Evolutionary conservation across 2,888 invertebrate genomes (phyloP), one percentile per base, ranked within the genome.

Genomic region (Epirrhoe tristata): DNA sequence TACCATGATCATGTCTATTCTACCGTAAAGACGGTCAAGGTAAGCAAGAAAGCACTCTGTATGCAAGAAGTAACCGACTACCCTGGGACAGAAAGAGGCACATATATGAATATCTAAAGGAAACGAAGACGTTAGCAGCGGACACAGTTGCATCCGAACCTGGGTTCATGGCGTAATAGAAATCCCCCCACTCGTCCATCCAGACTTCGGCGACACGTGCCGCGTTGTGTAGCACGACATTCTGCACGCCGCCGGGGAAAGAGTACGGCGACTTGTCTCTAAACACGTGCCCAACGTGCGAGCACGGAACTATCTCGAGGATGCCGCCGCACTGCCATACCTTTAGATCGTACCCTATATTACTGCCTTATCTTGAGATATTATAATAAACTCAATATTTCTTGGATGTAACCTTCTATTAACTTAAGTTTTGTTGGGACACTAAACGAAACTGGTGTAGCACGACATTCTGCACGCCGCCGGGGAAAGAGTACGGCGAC

Each of bases 171-270:
- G 98, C 98, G 96, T 98, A 98, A 96, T 98, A 99, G 96, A 99
- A 99, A 94, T 98, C 98, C 93, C 98, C 97, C 98, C 99, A 99
- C 93, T 99, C 98, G 96, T 99, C 99, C 97, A 99, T 97, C 99
- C 99, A 99, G 84, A 99, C 99, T 93, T 99, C 98, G 82, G 99
- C 99, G 82, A 99, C 98, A 83, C 99, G 96, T 82, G 99, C 98
- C 79, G 99, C 98, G 94, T 99, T 99, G 94, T 99, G 98, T 81
- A 99, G 96, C 83, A 99, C 99, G 85, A 99, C 97, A 93, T 97
- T 97, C 89, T 98, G 97, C 78, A 98, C 98, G 76, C 99, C 99
- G 80, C 99, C 99, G 67, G 99, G 99, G 96, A 99, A 99, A 75
- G 98, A 97, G 94, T 99, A 99, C 59, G 99, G 99, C 72, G 98